Conservation (phyloP, 2,113 vertebrate genomes). For the Vulpes vulpes region DNA sequence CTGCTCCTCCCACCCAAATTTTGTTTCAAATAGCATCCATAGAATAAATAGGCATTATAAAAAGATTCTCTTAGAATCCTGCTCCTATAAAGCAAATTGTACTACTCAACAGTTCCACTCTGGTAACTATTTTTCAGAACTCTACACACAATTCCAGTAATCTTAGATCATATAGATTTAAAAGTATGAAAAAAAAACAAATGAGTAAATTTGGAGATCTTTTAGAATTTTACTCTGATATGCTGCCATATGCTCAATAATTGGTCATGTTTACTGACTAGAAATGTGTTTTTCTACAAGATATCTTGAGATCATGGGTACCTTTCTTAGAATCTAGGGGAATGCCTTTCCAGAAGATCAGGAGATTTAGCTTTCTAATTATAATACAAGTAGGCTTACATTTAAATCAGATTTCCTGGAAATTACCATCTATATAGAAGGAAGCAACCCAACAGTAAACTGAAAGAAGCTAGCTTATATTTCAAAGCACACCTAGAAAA, state of each 20-base stretch:
- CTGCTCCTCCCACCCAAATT: background rate
- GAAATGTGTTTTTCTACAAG: background rate
- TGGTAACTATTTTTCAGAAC: background rate
- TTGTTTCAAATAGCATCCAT: background rate
- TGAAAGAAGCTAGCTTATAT: background rate
- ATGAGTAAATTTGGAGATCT: background rate
- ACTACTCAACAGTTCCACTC: conserved; percentile 34
- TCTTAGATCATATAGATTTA: background rate
- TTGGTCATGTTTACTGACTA: background rate
- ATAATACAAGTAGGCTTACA: background rate
- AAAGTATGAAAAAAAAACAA: background rate
- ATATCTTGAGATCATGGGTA: background rate
- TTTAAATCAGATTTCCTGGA: background rate
- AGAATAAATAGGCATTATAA: background rate
- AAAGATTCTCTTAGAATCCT: background rate
- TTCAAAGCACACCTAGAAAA: background rate
- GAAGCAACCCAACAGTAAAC: background rate
- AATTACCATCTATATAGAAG: background rate
- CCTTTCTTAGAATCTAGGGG: background rate
- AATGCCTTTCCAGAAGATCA: background rate
- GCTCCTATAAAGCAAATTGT: background rate
- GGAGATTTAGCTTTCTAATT: background rate
- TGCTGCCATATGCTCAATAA: background rate
- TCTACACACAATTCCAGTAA: conserved; percentile 2
- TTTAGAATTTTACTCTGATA: background rate